Base-by-base conservation (phyloP, 2,888 invertebrate species). In the Diaphora mendica region DNA sequence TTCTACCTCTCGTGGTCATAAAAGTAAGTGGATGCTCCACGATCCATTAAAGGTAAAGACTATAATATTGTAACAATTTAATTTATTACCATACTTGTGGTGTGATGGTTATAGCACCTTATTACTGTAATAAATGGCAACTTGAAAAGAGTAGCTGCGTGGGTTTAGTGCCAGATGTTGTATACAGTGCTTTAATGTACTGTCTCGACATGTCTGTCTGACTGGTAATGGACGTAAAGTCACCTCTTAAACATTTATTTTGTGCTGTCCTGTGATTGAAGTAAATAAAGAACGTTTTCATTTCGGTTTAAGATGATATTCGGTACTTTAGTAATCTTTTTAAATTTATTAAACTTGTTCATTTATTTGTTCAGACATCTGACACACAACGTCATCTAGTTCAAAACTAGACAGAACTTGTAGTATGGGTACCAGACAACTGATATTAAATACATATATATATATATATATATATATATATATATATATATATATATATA, bases 61-160 rank as follows among this genome's bases (percentile, higher is more conserved):
- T 59, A 59, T 59, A 59, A 59, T 59, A 59, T 59, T 59, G 59
- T 59, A 59, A 59, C 59, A 26, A 55, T 55, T 55, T 55, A 55
- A 55, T 55, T 59, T 59, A 59, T 59, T 59, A 59, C 4, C 59
- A 59, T 59, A 59, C 59, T 59, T 26, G 59, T 59, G 26, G 15
- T 13, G 59, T 15, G 5, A 26, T 59, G 26, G 59, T 26, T 59
- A 26, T 15, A 15, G 59, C 59, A 26, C 59, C 59, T 26, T 59
- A 26, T 59, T 59, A 59, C 59, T 59, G 59, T 59, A 59, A 59
- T 59, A 59, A 59, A 26, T 59, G 59, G 26, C 59, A 26, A 59
- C 59, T 59, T 59, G 3, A 59, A 59, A 26, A 59, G 59, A 59
- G 59, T 59, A 26, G 15, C 51, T n/a, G 9, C 11, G 51, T n/a